Conservation (phyloP, 2,888 invertebrate species). For the Thelaira solivaga region DNA sequence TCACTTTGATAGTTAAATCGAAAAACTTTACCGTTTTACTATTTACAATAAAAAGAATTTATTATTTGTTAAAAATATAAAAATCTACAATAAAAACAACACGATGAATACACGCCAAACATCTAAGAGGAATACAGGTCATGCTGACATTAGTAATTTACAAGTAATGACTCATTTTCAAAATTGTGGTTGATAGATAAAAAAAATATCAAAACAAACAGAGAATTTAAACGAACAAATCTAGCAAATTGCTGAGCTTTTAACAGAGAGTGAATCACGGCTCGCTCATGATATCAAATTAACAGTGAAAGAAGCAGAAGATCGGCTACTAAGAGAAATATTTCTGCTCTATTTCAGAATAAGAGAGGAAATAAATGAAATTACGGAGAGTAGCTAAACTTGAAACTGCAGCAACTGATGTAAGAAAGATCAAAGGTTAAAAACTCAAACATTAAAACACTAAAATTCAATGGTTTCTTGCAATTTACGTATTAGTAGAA, state of each 20-base stretch:
- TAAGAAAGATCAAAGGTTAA: too few relatives aligned
- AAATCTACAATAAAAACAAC: too few relatives aligned
- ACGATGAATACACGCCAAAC: background rate
- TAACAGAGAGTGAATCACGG: background rate
- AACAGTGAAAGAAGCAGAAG: background rate
- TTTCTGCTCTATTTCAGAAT: background rate
- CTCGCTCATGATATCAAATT: background rate
- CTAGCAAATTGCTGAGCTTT: background rate
- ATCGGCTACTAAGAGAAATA: background rate
- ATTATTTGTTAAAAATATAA: too few relatives aligned
- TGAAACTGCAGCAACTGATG: too few relatives aligned
- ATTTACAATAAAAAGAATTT: too few relatives aligned
- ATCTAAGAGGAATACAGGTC: background rate
- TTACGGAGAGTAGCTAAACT: background rate
- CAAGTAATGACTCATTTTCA: background rate
- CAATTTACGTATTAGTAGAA: background rate
- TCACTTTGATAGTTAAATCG: too few relatives aligned
- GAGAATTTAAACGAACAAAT: background rate
- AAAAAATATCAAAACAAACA: background rate
- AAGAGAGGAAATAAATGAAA: background rate
- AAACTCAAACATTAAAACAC: background rate
- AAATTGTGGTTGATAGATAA: background rate
- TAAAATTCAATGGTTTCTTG: background rate
- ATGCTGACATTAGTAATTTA: background rate
- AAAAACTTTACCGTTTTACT: too few relatives aligned